These are phyloP conservation scores for Sanderia malayensis DNA, from an alignment of 30 jellyfish, hydroid and myxozoan genomes.

Conservation along the genomic window DNA sequence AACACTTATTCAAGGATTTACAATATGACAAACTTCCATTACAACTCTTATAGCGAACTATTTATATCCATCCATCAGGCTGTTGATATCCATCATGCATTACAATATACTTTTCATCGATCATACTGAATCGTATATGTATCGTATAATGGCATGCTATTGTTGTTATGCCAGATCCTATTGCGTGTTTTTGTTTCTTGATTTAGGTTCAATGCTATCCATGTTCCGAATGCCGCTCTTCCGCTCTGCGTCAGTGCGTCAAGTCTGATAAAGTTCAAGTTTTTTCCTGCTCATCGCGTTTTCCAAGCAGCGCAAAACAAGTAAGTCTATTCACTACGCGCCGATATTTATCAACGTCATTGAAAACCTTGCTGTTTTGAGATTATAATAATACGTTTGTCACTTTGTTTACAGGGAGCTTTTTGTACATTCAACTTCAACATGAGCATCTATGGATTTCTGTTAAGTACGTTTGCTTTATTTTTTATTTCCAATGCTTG, in stretches of 20 bases:
- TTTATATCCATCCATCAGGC: no score
- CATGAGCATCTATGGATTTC: slow-evolving; percentile 64
- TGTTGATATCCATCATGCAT: no score
- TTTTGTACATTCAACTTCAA: slow-evolving; percentile 82
- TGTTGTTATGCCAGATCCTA: no score
- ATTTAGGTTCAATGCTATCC: slow-evolving; percentile 76
- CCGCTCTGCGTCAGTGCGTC: slow-evolving; percentile 41
- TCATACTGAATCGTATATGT: not conserved
- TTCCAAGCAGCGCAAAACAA: slow-evolving; percentile 7
- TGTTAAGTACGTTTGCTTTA: slow-evolving; percentile 77
- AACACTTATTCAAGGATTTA: no score
- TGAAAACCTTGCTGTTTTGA: no score
- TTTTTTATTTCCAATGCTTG: no score
- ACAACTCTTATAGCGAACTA: no score
- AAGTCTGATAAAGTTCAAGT: slow-evolving; percentile 3
- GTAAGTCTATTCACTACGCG: no score
- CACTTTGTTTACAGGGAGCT: slow-evolving; percentile 65
- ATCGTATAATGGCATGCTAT: not conserved
- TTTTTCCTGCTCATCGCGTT: slow-evolving; percentile 49
- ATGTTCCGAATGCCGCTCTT: slow-evolving; percentile 27
- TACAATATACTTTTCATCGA: not conserved
- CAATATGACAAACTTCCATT: no score
- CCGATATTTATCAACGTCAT: no score
- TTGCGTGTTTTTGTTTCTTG: not conserved
- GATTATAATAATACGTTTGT: no score